Conservation (phyloP, 1,140 invertebrate species). For the Drosophila kohkoa region DNA sequence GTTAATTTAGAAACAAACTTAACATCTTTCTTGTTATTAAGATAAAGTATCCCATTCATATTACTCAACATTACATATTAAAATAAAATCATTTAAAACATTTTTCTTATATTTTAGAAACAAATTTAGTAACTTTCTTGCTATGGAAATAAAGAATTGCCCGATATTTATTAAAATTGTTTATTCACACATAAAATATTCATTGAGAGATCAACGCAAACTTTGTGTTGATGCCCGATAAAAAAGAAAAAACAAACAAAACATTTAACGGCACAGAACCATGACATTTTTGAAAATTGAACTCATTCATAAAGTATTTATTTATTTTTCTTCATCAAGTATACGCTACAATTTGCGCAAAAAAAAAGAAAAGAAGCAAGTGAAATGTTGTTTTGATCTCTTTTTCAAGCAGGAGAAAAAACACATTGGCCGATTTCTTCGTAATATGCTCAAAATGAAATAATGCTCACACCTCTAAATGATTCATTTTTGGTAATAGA, state of each 20-base stretch:
- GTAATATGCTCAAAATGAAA: slow-evolving; percentile 13
- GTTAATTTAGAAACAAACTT: too few relatives aligned
- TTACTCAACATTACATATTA: too few relatives aligned
- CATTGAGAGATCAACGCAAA: too few relatives aligned
- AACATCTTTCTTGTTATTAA: too few relatives aligned
- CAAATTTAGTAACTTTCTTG: too few relatives aligned
- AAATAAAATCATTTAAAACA: too few relatives aligned
- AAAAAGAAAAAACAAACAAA: too few relatives aligned
- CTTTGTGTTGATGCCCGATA: too few relatives aligned
- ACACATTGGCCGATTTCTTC: background rate
- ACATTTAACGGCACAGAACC: too few relatives aligned
- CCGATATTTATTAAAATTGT: background rate
- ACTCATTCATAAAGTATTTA: slow-evolving; percentile 5
- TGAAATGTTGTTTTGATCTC: slow-evolving; percentile 5
- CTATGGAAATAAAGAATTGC: too few relatives aligned
- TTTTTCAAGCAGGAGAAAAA: slow-evolving; percentile 11
- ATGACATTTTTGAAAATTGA: background rate
- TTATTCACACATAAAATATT: background rate
- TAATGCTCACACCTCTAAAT: slow-evolving; percentile 20
- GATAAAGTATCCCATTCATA: too few relatives aligned
- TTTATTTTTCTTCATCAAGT: background rate
- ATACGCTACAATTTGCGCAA: background rate
- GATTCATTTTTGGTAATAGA: slow-evolving; percentile 20
- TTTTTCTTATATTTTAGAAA: too few relatives aligned
- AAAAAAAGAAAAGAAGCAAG: background rate